Percentiles rank a stretch among this genome's conserved stretches.
phyloP scores from a whole-genome alignment of 2,888 invertebrate genomes.

The Xylota sylvarum region DNA sequence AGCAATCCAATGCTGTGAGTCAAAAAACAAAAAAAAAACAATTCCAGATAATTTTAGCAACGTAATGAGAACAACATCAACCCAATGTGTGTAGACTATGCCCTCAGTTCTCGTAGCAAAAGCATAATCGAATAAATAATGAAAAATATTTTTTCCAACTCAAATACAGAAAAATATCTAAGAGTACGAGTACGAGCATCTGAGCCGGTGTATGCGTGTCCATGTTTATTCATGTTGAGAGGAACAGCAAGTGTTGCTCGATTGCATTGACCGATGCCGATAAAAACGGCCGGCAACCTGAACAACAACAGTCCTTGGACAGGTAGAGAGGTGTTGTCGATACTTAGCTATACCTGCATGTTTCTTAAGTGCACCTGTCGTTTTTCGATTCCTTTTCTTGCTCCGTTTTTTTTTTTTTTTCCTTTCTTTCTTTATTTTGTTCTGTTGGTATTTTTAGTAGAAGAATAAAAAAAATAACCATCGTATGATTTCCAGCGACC shows the following conservation, averaged over 20 bases:
- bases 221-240: conserved; percentile 65
- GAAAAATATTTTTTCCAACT: conserved; percentile 50
- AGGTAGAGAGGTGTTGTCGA: conserved; percentile 32
- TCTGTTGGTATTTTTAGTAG: conserved; percentile 42
- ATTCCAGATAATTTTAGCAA: conserved; percentile 68
- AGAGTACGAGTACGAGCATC: neutral
- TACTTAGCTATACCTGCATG: conserved; percentile 37
- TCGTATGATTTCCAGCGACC: conserved; percentile 47
- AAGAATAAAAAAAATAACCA: conserved; percentile 27
- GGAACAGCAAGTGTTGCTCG: conserved; percentile 63
- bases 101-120: conserved; percentile 24
- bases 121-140: conserved; percentile 73
- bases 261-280: conserved; percentile 34
- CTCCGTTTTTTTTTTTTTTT: conserved; percentile 41
- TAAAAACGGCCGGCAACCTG: conserved; percentile 53
- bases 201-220: conserved; percentile 1
- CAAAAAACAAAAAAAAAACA: conserved; percentile 18
- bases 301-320: conserved; percentile 55
- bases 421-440: conserved; percentile 27
- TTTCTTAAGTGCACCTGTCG: conserved; percentile 72
- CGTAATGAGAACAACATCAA: conserved; percentile 51
- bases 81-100: conserved; percentile 2
- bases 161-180: conserved; percentile 6
- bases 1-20: conserved; percentile 30
- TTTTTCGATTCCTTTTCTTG: conserved; percentile 66